Evolutionary conservation across 2,797 vertebrate genomes (phyloP).

Genomic region (Myotis planiceps): DNA sequence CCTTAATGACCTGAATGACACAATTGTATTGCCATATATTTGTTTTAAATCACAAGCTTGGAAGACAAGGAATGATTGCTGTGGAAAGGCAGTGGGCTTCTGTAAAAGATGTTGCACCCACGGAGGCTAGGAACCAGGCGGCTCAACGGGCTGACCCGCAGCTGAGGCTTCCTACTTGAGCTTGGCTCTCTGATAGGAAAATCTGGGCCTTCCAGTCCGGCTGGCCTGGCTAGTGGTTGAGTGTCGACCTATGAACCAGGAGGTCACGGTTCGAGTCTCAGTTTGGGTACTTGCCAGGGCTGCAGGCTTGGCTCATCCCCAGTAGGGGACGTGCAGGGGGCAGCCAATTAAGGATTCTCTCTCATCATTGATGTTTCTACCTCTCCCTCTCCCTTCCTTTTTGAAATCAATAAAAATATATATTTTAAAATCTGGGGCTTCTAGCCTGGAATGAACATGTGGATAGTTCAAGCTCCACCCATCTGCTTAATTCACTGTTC

Average conservation of each 20-base stretch:
- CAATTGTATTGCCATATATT: background rate
- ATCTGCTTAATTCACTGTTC: background rate
- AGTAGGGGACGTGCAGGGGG: no score
- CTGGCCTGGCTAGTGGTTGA: no score
- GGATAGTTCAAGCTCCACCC: background rate
- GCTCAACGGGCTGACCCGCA: background rate
- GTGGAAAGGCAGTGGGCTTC: background rate
- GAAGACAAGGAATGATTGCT: background rate
- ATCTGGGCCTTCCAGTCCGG: background rate
- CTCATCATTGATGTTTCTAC: no score
- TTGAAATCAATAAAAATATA: no score
- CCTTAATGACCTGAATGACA: background rate
- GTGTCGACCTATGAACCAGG: no score
- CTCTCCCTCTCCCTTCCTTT: no score
- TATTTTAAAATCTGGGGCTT: background rate
- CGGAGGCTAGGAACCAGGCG: background rate
- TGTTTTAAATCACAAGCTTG: background rate
- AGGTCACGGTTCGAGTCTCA: no score
- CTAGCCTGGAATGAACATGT: background rate
- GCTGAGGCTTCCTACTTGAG: background rate
- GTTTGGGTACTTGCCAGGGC: no score
- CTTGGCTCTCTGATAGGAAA: background rate
- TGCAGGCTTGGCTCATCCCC: no score
- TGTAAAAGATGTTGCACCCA: no score
- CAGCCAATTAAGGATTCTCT: no score